Evolutionary conservation across 2,797 vertebrate species (phyloP), one percentile per base, ranked within the genome.

Genomic region (Gorsachius magnificus): DNA sequence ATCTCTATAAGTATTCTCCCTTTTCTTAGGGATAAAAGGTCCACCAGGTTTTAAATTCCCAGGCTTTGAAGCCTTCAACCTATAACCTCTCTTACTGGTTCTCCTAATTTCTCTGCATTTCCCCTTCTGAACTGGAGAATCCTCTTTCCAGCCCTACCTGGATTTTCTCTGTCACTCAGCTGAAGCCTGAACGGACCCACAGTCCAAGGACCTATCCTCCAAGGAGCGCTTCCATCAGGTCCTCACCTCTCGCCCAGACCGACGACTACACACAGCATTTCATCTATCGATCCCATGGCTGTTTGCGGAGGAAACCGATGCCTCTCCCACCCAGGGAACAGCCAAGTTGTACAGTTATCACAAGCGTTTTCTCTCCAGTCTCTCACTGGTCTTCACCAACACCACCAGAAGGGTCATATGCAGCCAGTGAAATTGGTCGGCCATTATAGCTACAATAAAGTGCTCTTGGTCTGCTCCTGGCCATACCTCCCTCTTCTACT

Each of bases 391-490:
- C 46, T 79, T 75, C 50, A n/a, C 20, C 29, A n/a, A 19, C 25
- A 35, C 1, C 70, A 29, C 13, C 48, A 65, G 58, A 78, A 16
- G 26, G 16, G 19, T 38, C 45, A 9, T 10, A 21, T 0, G 13
- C 33, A 68, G n/a, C 7, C 69, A 71, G 50, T 11, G 58, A 56
- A 38, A 45, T 7, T 21, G 28, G n/a, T 9, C 70, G 11, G 21
- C 25, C 21, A 1, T 15, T 38, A 46, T 1, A 77, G 29, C 53
- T 15, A 33, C 0, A 0, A 46, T 7, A 11, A 43, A 87, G 43
- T 63, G 7, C 19, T 91, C 58, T 54, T 65, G 65, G 3, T 17
- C 51, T 46, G 35, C 60, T 80, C 64, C 56, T 43, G 46, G 48
- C 9, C 50, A 2, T 35, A 46, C 2, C 21, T 76, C 26, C 35